Evolutionary conservation across 2,888 invertebrate genomes (phyloP), one percentile per base, ranked within the genome.

Genomic region (Fragum sueziense): DNA sequence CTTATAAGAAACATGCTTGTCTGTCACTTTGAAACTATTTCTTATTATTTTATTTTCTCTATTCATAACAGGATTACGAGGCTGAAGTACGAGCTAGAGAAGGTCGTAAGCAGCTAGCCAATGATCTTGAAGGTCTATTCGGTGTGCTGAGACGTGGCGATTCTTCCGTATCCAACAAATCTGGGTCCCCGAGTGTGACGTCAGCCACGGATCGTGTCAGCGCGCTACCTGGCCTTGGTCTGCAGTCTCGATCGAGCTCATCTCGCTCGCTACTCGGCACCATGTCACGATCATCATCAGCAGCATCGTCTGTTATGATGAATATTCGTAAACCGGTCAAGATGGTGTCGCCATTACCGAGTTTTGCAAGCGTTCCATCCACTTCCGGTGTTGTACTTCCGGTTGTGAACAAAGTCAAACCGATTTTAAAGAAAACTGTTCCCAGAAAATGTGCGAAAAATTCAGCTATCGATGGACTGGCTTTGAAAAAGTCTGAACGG

Each of bases 51-150:
- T n/a, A n/a, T 41, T 52, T 37, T 74, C 22, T 33, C 34, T 37
- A 29, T 62, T 52, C 27, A 41, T 61, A 77, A 20, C 62, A 88
- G 87, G 86, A 80, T 29, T 90, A 88, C 65, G 88, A 88, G 65
- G 84, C 84, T 0, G 89, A 89, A 61, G 88, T 88, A 9, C 71
- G 87, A 75, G 78, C 85, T 41, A 65, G 87, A 41, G 54, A 83
- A 72, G 62, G 54, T 22, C 70, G 54, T 29, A 76, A 59, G 17
- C 84, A 75, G 0, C 77, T 88, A 27, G 70, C 80, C 41, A 84
- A 83, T 25, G 89, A 89, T 59, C 76, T 91, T 4, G 87, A 89
- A 59, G 86, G 87, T 22, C 75, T 89, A 71, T 90, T 91, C 74
- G 88, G 87, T 11, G 83, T 86, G 11, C 83, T 91, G 27, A 76